Evolutionary conservation across 2,888 invertebrate genomes (phyloP).

Genomic region (Drosophila basisetae): DNA sequence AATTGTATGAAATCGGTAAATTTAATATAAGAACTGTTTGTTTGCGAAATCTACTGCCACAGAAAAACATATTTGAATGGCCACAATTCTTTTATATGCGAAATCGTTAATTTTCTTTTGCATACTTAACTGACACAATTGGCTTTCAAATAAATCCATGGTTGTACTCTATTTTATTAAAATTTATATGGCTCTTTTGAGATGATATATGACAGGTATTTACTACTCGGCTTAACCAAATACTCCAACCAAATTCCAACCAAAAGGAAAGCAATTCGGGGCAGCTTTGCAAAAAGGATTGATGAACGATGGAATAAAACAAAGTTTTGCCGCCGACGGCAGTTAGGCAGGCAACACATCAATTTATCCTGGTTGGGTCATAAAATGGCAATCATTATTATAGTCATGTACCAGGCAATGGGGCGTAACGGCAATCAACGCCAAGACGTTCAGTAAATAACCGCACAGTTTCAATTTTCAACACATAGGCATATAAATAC

Average conservation of each 20-base stretch:
- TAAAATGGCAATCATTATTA: conserved; percentile 78
- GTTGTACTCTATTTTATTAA: neutral
- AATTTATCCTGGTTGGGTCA: conserved; percentile 64
- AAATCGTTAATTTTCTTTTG: neutral
- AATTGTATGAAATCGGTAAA: conserved; percentile 2
- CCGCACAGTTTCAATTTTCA: conserved; percentile 78
- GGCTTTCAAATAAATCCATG: neutral
- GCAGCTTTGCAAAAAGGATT: conserved; percentile 35
- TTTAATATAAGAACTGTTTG: neutral
- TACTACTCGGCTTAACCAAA: neutral
- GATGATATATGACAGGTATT: neutral
- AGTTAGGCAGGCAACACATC: conserved; percentile 27
- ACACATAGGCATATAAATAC: conserved; percentile 42
- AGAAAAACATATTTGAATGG: neutral
- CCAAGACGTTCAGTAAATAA: conserved; percentile 73
- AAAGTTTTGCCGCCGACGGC: conserved; percentile 24
- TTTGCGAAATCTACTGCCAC: neutral
- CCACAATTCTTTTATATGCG: neutral
- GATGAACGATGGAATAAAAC: conserved; percentile 23
- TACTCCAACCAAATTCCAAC: neutral
- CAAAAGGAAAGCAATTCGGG: conserved; percentile 5
- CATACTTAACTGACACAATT: neutral
- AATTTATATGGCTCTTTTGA: neutral
- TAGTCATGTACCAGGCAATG: conserved; percentile 78
- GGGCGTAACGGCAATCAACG: conserved; percentile 80